phyloP scores from a whole-genome alignment of 1,140 invertebrate species.

The Trichoplusia ni region DNA sequence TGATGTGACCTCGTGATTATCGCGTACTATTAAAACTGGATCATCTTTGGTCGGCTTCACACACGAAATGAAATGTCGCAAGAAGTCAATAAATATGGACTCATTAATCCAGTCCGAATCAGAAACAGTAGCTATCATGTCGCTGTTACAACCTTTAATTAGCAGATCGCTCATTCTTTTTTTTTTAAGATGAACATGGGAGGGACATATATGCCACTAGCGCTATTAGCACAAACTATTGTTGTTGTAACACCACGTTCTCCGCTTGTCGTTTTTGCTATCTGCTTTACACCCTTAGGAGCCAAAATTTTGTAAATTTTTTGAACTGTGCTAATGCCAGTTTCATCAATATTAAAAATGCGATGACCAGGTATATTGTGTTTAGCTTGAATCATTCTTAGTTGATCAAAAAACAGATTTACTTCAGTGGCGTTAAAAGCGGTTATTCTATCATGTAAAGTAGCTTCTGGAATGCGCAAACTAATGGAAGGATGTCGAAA shows the following conservation, averaged over 20 bases:
- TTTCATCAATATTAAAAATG: constrained; percentile 2
- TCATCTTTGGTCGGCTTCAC: constrained; percentile 52
- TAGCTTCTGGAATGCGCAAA: constrained; percentile 2
- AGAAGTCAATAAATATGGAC: background rate
- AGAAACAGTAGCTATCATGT: constrained; percentile 5
- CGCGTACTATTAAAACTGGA: constrained; percentile 51
- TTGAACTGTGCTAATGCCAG: background rate
- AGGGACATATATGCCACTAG: background rate
- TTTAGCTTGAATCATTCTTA: background rate
- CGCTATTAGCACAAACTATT: constrained; percentile 30
- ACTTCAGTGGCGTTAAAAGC: constrained; percentile 7
- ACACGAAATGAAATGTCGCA: constrained; percentile 19
- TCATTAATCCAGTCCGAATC: constrained; percentile 8
- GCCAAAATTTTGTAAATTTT: constrained; percentile 1
- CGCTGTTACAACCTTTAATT: constrained; percentile 46
- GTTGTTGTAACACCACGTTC: constrained; percentile 33
- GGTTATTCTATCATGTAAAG: constrained; percentile 7
- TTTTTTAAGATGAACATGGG: constrained; percentile 30
- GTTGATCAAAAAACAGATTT: constrained; percentile 1
- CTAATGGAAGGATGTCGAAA: constrained; percentile 8
- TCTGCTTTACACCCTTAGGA: background rate
- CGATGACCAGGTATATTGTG: constrained; percentile 1
- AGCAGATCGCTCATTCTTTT: constrained; percentile 54
- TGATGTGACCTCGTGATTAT: constrained; percentile 39
- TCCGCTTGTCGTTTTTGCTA: constrained; percentile 21